Evolutionary conservation across 1,140 invertebrate genomes (phyloP).

Genomic region (Cotesia vestalis): DNA sequence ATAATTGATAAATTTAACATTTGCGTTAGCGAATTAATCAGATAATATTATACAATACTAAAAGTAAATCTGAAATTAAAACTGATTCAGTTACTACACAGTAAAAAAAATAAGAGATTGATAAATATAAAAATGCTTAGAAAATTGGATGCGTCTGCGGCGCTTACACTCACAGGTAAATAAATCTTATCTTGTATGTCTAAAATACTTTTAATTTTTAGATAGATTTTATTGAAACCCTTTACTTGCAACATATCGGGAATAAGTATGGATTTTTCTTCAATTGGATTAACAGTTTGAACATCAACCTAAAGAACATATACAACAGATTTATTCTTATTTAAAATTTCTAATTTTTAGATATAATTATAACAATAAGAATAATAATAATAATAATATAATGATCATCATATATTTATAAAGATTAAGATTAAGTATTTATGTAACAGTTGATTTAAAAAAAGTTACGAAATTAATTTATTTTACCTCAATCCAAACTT

Average conservation of each 20-base stretch:
- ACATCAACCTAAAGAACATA: not conserved
- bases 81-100: no score
- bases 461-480: slow-evolving; percentile 21
- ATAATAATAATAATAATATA: no score
- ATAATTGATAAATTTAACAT: no score
- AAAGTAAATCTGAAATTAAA: no score
- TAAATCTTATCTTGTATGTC: not conserved
- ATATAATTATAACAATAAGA: no score
- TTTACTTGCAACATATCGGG: slow-evolving; percentile 40
- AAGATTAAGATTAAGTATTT: no score
- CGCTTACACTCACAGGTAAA: not conserved
- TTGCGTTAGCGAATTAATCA: no score
- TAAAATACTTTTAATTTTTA: slow-evolving; percentile 35
- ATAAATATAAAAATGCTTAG: not conserved
- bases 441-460: no score
- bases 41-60: no score
- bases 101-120: not conserved
- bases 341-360: no score
- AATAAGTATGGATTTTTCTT: slow-evolving; percentile 54
- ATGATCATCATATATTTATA: no score
- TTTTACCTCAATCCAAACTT: slow-evolving; percentile 38
- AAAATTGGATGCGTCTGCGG: not conserved
- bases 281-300: slow-evolving; percentile 48
- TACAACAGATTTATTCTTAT: no score
- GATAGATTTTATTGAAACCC: slow-evolving; percentile 36